phyloP scores from a whole-genome alignment of 30 jellyfish, hydroid and myxozoan genomes.

The Hydractinia echinata region DNA sequence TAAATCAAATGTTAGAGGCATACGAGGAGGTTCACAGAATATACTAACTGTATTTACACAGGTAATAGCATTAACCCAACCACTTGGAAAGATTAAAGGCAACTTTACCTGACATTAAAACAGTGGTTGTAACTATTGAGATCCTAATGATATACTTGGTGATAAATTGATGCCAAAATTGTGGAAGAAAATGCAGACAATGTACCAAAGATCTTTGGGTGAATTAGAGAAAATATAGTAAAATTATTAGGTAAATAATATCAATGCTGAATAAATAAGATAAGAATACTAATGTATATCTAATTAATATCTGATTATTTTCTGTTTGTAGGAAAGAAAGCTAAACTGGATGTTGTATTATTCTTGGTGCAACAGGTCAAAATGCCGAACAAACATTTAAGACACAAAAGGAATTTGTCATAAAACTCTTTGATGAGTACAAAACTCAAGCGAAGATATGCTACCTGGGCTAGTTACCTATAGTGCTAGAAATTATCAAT shows the following conservation, averaged over 20 bases:
- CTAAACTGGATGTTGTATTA: conserved; percentile 39
- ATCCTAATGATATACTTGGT: not conserved
- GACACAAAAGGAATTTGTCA: conserved; percentile 32
- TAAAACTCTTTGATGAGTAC: conserved; percentile 15
- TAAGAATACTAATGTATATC: no score
- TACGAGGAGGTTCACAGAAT: not conserved
- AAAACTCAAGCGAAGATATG: conserved; percentile 25
- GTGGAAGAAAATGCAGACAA: not conserved
- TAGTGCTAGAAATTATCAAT: conserved; percentile 22
- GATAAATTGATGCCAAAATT: not conserved
- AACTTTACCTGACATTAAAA: conserved; percentile 3
- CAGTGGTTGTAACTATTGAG: conserved; percentile 20
- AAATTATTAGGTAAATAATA: conserved; percentile 7
- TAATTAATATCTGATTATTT: no score
- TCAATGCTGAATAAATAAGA: no score
- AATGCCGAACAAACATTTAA: conserved; percentile 27
- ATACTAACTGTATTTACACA: conserved; percentile 7
- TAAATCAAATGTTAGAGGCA: not conserved
- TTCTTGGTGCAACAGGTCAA: conserved; percentile 42
- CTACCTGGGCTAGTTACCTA: conserved; percentile 44
- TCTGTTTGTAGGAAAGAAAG: conserved; percentile 20
- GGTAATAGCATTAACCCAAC: not conserved
- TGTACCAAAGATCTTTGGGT: not conserved
- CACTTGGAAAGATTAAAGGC: not conserved
- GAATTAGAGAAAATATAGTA: conserved; percentile 1